Base-by-base conservation (phyloP, 2,797 vertebrate genomes). In the Myoxocephalus aenaeus region DNA sequence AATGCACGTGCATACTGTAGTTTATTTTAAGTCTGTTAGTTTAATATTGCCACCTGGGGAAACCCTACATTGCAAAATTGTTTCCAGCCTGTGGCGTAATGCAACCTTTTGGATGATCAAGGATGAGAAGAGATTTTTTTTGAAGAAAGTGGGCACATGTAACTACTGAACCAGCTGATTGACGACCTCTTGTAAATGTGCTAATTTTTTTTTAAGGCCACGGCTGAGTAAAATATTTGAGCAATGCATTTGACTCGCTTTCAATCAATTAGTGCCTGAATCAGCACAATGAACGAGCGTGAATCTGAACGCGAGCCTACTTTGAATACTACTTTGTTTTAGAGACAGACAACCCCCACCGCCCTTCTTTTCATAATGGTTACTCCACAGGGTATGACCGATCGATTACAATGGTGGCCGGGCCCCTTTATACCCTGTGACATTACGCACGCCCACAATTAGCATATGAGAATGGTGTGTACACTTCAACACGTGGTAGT, bases 391-490 rank as follows among this genome's bases (percentile, higher is more conserved):
- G 54, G 50, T 57, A 32, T 14, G 29, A 29, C 42, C 46, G 58
- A 20, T 87, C 25, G 46, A 79, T 76, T 79, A 25, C 51, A 71
- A 68, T 70, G 57, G 62, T 18, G 27, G 51, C 34, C 40, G 58
- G 62, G 75, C 51, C 14, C 34, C 29, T 79, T 80, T 46, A 67
- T 64, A 73, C 18, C 38, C 62, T 27, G 13, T 72, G 69, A 65
- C 48, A 38, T 79, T 32, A 61, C 32, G 48, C 71, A 73, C 51
- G 1, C 42, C 77, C 69, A 56, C 71, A 44, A 83, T 86, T 86
- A 80, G 59, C 83, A 82, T 79, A 48, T 69, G 72, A 79, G 46
- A 73, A 22, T 77, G 67, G 6, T 42, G 48, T 67, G 67, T 57
- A 48, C 72, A 63, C 71, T 54, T 75, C 34, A 69, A 83, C 85